Base-by-base conservation (phyloP, 2,888 invertebrate species). In the Hydriomena furcata region DNA sequence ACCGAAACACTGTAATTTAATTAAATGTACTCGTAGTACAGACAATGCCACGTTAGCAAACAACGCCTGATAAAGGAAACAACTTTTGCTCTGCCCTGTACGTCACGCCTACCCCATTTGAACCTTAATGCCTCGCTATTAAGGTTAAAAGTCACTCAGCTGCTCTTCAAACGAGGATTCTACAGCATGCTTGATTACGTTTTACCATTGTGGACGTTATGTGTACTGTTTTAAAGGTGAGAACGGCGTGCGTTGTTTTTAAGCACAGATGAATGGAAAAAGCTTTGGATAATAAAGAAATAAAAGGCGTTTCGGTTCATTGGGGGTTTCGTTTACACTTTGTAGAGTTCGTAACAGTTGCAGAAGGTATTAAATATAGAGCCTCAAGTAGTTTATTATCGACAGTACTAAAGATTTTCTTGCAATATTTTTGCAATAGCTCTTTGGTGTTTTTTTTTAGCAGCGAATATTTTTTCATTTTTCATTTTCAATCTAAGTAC, bases 241-340 rank as follows among this genome's bases (percentile, higher is more conserved):
- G 20, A 46, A 24, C 37, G 7, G 52, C 17, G 8, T 42, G 31
- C 10, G 8, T 10, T 20, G 20, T 10, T 8, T 44, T 25, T 6
- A 24, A 8, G 38, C 27, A 44, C 34, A 42, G 24, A 45, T 40
- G 34, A 36, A 51, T 40, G 10, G 32, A 41, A 38, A 38, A 28
- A 44, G 44, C 27, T 24, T 34, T 1, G 44, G 11, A n/a, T n/a
- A n/a, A 35, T 52, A 11, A 13, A 41, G 40, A 34, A 48, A 41
- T 41, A 49, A 53, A 41, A 27, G 12, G 23, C 23, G 34, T 44
- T 52, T 38, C 20, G 41, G 49, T 34, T 41, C 41, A 53, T 32
- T 54, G 49, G 34, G 8, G 42, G 30, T 51, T 52, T 42, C 41
- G 42, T 52, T 46, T 37, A 37, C 46, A 46, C 35, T 46, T 46